Base-by-base conservation (phyloP, 2,797 vertebrate genomes). In the Chloroceryle amazona region DNA sequence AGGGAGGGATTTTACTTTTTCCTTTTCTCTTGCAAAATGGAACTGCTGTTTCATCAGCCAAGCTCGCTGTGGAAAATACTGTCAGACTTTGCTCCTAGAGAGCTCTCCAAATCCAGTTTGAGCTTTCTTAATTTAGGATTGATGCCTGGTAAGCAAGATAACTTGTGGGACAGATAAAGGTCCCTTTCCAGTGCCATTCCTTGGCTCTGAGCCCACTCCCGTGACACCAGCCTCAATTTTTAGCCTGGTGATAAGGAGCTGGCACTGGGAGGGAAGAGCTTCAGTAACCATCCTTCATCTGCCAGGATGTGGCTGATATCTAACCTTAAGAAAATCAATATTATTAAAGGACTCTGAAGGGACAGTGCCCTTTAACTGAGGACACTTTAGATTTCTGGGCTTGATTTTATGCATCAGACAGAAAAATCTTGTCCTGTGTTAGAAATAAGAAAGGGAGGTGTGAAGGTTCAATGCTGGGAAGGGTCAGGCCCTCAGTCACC, bases 41-140 rank as follows among this genome's bases (percentile, higher is more conserved):
- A 67, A 7, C 18, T 74, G 33, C 21, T 71, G 33, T 46, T 83
- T 72, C 15, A 29, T 46, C 82, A 35, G 4, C 26, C 81, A 71
- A 1, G 18, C 46, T 63, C 1, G 0, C n/a, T 18, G 2, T 2
- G 23, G 47, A 41, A 82, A 65, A 67, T 3, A 6, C 63, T 35
- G 42, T 21, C 52, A 21, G 28, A 12, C 52, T 73, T 46, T 0
- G 1, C n/a, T 75, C 51, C 68, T 28, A 3, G 9, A 37, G 37
- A 51, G 33, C 16, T 37, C 74, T 80, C 49, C 44, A 54, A 82
- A 55, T 6, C 28, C 83, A 76, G 13, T 5, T 2, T 4, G 33
- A 0, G 3, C 55, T 74, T 61, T 26, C 35, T 41, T 39, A 11
- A 83, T 65, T 90, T 62, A 87, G 86, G 52, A 15, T 28, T 20